Conservation (phyloP, 2,888 invertebrate species). For the Caenorhabditis becei region DNA sequence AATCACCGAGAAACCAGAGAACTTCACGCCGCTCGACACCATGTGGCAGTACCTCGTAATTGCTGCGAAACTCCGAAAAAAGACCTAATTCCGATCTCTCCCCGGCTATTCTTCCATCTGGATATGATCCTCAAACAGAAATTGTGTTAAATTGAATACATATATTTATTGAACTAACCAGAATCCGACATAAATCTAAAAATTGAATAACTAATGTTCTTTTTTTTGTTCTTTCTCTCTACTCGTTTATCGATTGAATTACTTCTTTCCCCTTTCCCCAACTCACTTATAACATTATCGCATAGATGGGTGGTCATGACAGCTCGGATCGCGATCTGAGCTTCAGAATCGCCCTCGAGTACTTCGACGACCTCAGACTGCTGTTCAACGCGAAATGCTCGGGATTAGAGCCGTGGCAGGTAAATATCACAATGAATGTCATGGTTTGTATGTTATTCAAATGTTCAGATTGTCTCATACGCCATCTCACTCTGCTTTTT, state of each 20-base stretch:
- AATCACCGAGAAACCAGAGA: slow-evolving; percentile 64
- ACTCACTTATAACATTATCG: too few species aligned
- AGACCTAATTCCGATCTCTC: slow-evolving; percentile 36
- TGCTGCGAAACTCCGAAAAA: slow-evolving; percentile 66
- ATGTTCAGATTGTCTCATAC: slow-evolving; percentile 70
- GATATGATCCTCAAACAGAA: slow-evolving; percentile 1
- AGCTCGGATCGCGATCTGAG: slow-evolving; percentile 47
- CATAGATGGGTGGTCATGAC: slow-evolving; percentile 43
- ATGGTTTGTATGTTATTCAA: not conserved
- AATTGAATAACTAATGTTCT: too few species aligned
- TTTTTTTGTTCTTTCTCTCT: too few species aligned
- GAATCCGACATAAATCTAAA: too few species aligned
- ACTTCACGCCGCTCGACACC: slow-evolving; percentile 75
- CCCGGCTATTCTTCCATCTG: slow-evolving; percentile 8
- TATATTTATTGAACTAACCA: slow-evolving; percentile 7
- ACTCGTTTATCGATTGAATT: not conserved
- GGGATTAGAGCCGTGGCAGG: slow-evolving; percentile 78
- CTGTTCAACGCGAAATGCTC: slow-evolving; percentile 72
- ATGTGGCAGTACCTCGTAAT: slow-evolving; percentile 74
- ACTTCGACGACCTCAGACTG: slow-evolving; percentile 71
- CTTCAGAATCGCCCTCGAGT: slow-evolving; percentile 69
- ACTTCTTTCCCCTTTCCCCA: not conserved
- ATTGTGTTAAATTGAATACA: not conserved
- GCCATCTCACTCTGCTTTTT: slow-evolving; percentile 62
- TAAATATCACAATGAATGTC: slow-evolving; percentile 30